Base-by-base conservation (phyloP, 2,797 vertebrate genomes). In the Glossophaga mutica region DNA sequence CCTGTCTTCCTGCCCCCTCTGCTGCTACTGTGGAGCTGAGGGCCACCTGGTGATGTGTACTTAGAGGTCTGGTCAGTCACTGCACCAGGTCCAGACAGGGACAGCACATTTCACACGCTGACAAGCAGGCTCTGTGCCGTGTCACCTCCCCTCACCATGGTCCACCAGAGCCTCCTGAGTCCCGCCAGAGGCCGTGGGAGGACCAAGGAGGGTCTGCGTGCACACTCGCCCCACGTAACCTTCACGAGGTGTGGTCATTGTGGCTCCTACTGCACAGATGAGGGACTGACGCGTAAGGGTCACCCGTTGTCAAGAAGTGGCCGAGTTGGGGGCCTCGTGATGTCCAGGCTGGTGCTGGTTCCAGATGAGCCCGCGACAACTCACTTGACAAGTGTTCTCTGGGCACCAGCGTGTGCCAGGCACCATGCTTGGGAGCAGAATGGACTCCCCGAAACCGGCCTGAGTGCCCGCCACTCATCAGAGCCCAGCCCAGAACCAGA, bases 121-220 rank as follows among this genome's bases (percentile, higher is more conserved):
- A 10, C 0, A 0, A 22, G 57, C 3, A 11, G 32, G 39, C 39
- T 19, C 42, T 3, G 8, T 0, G 6, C 1, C 1, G 0, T 8
- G 52, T 9, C 29, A 0, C 44, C 24, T 44, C 44, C 24, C 73
- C n/a, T 6, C 6, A 16, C 1, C 6, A 26, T 0, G 1, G 76
- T 9, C 14, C 34, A 88, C 39, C 4, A 1, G 62, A 21, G 34
- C 65, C 5, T 10, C 37, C 12, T 1, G 42, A 57, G 55, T 26
- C 18, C 62, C 1, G 7, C 52, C 26, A n/a, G 59, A 9, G 1
- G 65, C 88, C 2, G 0, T 6, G 8, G 34, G 55, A 26, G 57
- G 48, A 8, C 44, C 76, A 22, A 50, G 59, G 46, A 78, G 67
- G 44, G 82, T 14, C 71, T 29, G 46, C 6, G 39, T 0, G 1